A percentile compares a stretch with the other conserved stretches of the same genome.
Evolutionary conservation across 2,113 vertebrate genomes (phyloP).

Genomic region (Merops nubicus): DNA sequence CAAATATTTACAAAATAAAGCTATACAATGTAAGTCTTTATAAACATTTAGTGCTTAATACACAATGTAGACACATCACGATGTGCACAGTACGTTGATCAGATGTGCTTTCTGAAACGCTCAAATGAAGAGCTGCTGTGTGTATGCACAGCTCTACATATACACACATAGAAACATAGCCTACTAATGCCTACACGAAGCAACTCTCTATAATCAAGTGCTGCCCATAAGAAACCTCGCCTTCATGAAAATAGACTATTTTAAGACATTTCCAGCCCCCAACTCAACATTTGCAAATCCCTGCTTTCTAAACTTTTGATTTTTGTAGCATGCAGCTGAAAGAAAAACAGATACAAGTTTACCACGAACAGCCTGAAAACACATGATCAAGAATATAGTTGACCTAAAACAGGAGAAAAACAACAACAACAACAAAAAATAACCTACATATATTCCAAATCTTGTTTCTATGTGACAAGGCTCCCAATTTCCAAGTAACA

Average conservation of each 20-base stretch:
- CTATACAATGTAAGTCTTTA: not conserved
- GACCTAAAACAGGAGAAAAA: not conserved
- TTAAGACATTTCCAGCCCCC: not conserved
- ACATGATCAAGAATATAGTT: not conserved
- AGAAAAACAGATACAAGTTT: not conserved
- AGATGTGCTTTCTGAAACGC: not conserved
- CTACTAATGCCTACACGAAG: not conserved
- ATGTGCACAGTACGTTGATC: not conserved
- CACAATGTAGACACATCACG: too few relatives aligned
- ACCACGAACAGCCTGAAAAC: not conserved
- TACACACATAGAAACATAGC: accelerated
- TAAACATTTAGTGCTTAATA: accelerated
- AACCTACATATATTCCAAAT: not conserved
- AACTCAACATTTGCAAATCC: not conserved
- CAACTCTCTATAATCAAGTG: not conserved
- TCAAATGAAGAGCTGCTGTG: not conserved
- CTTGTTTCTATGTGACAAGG: not conserved
- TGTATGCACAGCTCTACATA: not conserved
- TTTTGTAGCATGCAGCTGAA: not conserved
- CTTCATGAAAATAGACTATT: not conserved
- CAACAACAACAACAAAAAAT: not conserved
- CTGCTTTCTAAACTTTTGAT: not conserved
- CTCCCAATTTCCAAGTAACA: not conserved
- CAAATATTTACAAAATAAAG: not conserved
- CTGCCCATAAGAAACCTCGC: not conserved